Conservation (phyloP, 2,113 vertebrate species). For the Rhea pennata region DNA sequence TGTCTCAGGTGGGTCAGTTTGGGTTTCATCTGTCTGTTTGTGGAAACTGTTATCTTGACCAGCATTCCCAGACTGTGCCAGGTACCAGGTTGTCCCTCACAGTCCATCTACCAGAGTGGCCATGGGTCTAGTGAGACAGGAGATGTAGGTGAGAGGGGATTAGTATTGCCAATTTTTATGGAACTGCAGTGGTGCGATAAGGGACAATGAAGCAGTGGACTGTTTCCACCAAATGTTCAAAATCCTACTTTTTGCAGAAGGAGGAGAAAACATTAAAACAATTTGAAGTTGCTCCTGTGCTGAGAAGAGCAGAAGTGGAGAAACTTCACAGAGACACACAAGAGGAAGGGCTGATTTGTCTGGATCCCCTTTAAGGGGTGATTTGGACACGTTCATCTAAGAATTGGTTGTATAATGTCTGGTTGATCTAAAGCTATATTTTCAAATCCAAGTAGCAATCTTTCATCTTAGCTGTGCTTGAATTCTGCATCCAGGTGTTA, state of each 20-base stretch:
- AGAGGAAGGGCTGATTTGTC: neutral
- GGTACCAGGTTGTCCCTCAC: no score
- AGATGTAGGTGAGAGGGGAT: neutral
- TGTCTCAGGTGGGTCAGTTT: neutral
- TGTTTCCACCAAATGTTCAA: neutral
- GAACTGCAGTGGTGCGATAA: neutral
- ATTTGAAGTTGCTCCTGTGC: neutral
- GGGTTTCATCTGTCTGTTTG: accelerated
- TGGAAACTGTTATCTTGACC: neutral
- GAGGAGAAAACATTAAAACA: neutral
- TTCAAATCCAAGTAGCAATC: neutral
- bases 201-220: neutral
- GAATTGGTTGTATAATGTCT: neutral
- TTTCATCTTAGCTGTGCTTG: neutral
- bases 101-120: neutral
- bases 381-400: neutral
- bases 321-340: neutral
- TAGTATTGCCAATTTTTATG: neutral
- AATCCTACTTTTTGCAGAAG: neutral
- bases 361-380: neutral
- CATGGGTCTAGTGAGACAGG: neutral
- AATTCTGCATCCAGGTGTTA: neutral
- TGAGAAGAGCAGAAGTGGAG: neutral
- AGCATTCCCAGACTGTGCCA: accelerated
- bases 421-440: neutral